phyloP scores from a whole-genome alignment of 2,888 invertebrate genomes.

The Drosophila monieri region DNA sequence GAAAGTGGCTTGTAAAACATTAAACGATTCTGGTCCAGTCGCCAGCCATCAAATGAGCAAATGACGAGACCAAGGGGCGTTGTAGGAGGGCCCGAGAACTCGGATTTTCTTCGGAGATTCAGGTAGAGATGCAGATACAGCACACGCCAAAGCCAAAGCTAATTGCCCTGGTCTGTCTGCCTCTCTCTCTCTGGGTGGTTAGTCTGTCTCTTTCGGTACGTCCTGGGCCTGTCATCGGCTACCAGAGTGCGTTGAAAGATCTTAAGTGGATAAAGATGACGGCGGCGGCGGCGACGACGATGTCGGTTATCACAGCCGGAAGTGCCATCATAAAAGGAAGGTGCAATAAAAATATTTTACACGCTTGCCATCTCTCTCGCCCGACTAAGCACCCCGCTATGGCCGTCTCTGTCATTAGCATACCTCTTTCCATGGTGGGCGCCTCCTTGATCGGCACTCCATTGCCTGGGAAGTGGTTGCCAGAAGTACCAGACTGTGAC shows the following conservation, averaged over 20 bases:
- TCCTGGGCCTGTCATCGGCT: slow-evolving; percentile 58
- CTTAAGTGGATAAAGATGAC: slow-evolving; percentile 68
- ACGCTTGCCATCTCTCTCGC: slow-evolving; percentile 48
- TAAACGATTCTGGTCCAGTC: slow-evolving; percentile 62
- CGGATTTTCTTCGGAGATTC: slow-evolving; percentile 7
- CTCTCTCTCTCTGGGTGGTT: slow-evolving; percentile 5
- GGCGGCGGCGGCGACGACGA: slow-evolving; percentile 7
- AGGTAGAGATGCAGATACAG: slow-evolving; percentile 68
- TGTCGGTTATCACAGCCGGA: slow-evolving; percentile 78
- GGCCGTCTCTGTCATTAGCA: slow-evolving; percentile 4
- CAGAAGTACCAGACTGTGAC: slow-evolving; percentile 4
- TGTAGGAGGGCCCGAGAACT: slow-evolving; percentile 22
- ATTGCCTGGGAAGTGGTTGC: slow-evolving; percentile 27
- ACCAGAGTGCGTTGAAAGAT: slow-evolving; percentile 65
- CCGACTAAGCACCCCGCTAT: too few relatives aligned
- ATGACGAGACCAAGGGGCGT: slow-evolving; percentile 26
- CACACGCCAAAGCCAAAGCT: slow-evolving; percentile 61
- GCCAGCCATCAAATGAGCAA: slow-evolving; percentile 54
- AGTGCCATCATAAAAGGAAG: slow-evolving; percentile 82
- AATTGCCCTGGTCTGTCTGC: slow-evolving; percentile 49
- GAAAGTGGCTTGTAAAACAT: slow-evolving; percentile 74
- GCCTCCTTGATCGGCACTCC: slow-evolving; percentile 26
- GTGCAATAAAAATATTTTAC: slow-evolving; percentile 82
- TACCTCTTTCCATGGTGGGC: slow-evolving; percentile 26
- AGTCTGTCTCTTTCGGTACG: slow-evolving; percentile 1